Evolutionary conservation across 2,888 invertebrate species (phyloP), one percentile per base, ranked within the genome.

Genomic region (Mechanitis messenoides): DNA sequence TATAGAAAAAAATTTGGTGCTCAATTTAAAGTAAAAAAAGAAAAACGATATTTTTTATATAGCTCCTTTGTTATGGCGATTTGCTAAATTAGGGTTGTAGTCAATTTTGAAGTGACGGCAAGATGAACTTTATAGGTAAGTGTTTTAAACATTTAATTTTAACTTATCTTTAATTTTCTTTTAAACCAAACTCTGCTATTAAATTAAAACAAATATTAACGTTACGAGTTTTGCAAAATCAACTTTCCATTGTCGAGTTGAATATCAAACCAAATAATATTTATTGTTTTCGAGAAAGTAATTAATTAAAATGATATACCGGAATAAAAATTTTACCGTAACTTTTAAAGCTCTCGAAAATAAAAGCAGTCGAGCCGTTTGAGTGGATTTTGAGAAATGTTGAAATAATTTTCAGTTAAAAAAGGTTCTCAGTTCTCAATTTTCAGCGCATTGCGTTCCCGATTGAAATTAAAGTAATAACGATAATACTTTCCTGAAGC

Each of bases 61-160:
- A 72, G 64, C 79, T 78, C 77, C 78, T 75, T 83, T 80, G 79
- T 79, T 84, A 86, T 85, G 84, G 75, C 74, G 75, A 77, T 79
- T 79, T 71, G 69, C 56, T 87, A 81, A 73, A 74, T 80, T 77
- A 79, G 77, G 74, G 67, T 74, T 69, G 60, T 68, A 69, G 65
- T 71, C 69, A 68, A 68, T 69, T 67, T 67, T 64, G 66, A 77
- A 81, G 86, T 79, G 81, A 76, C 63, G 55, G 53, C 85, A 79
- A 81, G 71, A 89, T 89, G 89, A 89, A 89, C 74, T 89, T 89
- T 74, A 81, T 89, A 66, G 89, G 89, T 89, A 70, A 89, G 89
- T 89, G 33, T 33, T 12, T 12, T 53, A 56, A 53, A 9, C 38
- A 1, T 2, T 50, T 55, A 55, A 11, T n/a, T 9, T 33, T 2